These are phyloP conservation scores for Xenopus petersii DNA, from an alignment of 2,797 vertebrate species.

Conservation along the genomic window DNA sequence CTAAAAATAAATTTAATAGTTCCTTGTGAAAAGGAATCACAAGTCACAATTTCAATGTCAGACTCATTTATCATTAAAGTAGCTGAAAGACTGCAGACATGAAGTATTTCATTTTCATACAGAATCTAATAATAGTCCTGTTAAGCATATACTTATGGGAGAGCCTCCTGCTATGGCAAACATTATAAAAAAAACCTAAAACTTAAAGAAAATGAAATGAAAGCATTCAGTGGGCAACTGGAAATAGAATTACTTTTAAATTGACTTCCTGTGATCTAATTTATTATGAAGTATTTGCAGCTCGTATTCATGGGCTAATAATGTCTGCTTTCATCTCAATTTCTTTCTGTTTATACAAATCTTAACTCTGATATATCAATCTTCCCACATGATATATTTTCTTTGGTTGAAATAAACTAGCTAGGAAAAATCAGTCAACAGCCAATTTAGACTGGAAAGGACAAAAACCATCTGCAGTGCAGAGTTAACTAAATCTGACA, in stretches of 20 bases:
- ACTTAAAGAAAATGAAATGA: not conserved
- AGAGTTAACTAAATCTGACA: too few relatives aligned
- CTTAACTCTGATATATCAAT: slow-evolving; percentile 4
- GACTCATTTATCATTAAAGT: too few relatives aligned
- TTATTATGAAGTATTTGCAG: slow-evolving; percentile 16
- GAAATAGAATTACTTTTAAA: slow-evolving; percentile 15
- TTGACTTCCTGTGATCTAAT: slow-evolving; percentile 8
- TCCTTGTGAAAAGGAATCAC: too few relatives aligned
- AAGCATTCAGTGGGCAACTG: not conserved
- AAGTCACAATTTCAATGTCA: too few relatives aligned
- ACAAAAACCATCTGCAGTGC: not conserved
- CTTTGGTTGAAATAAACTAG: not conserved
- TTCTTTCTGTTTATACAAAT: not conserved
- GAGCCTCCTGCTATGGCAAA: too few relatives aligned
- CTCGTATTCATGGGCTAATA: not conserved
- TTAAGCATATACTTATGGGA: too few relatives aligned
- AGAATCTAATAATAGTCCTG: too few relatives aligned
- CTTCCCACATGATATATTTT: slow-evolving; percentile 2
- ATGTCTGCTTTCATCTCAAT: slow-evolving; percentile 2
- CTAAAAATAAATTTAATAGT: too few relatives aligned
- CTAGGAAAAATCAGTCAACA: not conserved
- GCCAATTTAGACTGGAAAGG: not conserved
- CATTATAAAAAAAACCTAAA: too few relatives aligned
- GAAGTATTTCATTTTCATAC: too few relatives aligned
- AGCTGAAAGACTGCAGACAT: too few relatives aligned